phyloP scores from a whole-genome alignment of 2,888 invertebrate genomes.

The Meiosimyza decipiens region DNA sequence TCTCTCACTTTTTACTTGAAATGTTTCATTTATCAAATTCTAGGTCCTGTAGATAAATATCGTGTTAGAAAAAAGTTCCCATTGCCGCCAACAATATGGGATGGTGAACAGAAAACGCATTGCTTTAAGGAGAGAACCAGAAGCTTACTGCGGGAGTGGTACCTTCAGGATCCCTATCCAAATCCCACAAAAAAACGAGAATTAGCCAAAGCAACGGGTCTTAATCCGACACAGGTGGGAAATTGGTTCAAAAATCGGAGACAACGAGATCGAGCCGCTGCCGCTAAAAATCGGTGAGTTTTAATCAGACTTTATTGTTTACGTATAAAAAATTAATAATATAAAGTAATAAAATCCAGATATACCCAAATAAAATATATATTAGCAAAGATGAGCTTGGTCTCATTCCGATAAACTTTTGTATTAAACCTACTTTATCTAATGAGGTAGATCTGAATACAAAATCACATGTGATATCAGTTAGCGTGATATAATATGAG shows the following conservation, averaged over 20 bases:
- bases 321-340: neutral
- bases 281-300: constrained; percentile 94
- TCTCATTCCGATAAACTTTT: no score
- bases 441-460: no score
- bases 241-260: constrained; percentile 94
- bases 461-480: no score
- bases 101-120: constrained; percentile 95
- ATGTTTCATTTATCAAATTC: neutral
- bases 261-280: constrained; percentile 88
- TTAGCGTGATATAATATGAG: no score
- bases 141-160: constrained; percentile 96
- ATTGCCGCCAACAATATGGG: constrained; percentile 92
- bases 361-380: no score
- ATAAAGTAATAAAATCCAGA: no score
- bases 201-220: constrained; percentile 88
- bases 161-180: constrained; percentile 96
- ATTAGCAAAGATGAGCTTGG: no score
- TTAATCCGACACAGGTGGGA: constrained; percentile 93
- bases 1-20: neutral
- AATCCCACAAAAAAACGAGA: constrained; percentile 94
- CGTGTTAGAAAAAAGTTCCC: constrained; percentile 94
- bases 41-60: constrained; percentile 91
- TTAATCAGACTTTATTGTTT: neutral
- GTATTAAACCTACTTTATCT: no score
- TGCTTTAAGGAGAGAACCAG: constrained; percentile 97